Evolutionary conservation across 2,113 vertebrate species (phyloP).

Genomic region (Epinephelus cyanopodus): DNA sequence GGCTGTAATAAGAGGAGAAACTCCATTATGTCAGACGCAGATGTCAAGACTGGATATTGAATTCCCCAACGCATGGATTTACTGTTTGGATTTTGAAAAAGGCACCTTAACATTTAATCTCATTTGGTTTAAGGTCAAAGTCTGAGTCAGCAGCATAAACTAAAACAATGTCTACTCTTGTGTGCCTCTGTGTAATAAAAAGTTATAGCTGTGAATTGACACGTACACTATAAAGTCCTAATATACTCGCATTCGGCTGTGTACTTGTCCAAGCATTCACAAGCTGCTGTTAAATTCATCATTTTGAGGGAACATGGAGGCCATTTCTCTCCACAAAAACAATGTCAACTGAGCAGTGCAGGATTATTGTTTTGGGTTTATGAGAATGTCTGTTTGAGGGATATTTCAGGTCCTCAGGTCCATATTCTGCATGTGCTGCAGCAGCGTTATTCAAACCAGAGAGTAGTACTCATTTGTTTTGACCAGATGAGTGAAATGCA

Average conservation of each 20-base stretch:
- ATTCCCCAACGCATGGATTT: background rate
- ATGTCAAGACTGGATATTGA: background rate
- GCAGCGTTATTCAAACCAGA: constrained; percentile 15
- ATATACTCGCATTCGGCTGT: background rate
- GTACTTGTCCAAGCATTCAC: constrained; percentile 32
- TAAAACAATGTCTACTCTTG: constrained; percentile 15
- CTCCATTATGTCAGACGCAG: background rate
- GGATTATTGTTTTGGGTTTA: constrained; percentile 43
- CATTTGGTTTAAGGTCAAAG: constrained; percentile 32
- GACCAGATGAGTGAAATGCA: background rate
- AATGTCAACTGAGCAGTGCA: constrained; percentile 16
- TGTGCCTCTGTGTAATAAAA: constrained; percentile 27
- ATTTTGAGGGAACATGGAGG: constrained; percentile 28
- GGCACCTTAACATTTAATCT: constrained; percentile 10
- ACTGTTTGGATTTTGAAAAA: constrained; percentile 20
- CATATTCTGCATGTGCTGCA: constrained; percentile 9
- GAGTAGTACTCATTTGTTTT: background rate
- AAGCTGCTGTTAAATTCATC: constrained; percentile 30
- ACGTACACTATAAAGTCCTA: constrained; percentile 32
- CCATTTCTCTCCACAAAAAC: constrained; percentile 46
- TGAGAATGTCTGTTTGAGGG: constrained; percentile 27
- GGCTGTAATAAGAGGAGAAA: background rate
- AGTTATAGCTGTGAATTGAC: constrained; percentile 34
- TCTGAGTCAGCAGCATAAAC: constrained; percentile 7
- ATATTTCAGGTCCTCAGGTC: constrained; percentile 23